Percentiles rank a stretch among this genome's conserved stretches.
Evolutionary conservation across 2,888 invertebrate genomes (phyloP).

Genomic region (Phortica magna): DNA sequence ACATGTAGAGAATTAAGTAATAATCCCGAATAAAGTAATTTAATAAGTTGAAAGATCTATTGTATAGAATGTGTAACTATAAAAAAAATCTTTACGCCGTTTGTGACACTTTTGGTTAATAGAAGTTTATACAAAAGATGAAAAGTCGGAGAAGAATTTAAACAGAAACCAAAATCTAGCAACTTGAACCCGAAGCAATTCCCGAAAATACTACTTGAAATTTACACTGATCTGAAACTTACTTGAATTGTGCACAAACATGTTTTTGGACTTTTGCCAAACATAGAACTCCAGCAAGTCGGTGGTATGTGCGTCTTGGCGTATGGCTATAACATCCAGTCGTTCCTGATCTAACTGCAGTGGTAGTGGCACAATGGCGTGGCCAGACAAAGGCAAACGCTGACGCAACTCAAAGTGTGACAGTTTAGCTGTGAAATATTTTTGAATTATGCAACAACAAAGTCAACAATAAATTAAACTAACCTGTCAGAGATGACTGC

Average conservation of each 20-base stretch:
- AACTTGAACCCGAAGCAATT: neutral
- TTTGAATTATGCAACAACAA: neutral
- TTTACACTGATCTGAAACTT: slow-evolving; percentile 53
- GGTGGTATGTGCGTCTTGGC: slow-evolving; percentile 42
- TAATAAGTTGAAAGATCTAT: neutral
- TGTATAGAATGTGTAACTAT: too few species aligned
- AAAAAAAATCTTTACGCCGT: too few species aligned
- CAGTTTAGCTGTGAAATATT: slow-evolving; percentile 58
- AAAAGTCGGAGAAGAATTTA: too few species aligned
- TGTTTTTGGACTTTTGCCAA: slow-evolving; percentile 59
- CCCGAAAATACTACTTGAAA: neutral
- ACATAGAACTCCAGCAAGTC: slow-evolving; percentile 54
- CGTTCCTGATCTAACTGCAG: slow-evolving; percentile 34
- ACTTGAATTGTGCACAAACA: slow-evolving; percentile 65
- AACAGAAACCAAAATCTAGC: too few species aligned
- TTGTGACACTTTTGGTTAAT: too few species aligned
- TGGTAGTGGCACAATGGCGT: slow-evolving; percentile 53
- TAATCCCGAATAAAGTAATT: neutral
- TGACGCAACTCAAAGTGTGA: slow-evolving; percentile 69
- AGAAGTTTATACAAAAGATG: too few species aligned
- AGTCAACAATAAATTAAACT: slow-evolving; percentile 27
- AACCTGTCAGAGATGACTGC: neutral
- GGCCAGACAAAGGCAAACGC: slow-evolving; percentile 53
- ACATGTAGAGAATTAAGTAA: neutral
- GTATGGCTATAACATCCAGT: slow-evolving; percentile 61